Evolutionary conservation across 2,888 invertebrate species (phyloP).

Genomic region (Hirtodrosophila confusa): DNA sequence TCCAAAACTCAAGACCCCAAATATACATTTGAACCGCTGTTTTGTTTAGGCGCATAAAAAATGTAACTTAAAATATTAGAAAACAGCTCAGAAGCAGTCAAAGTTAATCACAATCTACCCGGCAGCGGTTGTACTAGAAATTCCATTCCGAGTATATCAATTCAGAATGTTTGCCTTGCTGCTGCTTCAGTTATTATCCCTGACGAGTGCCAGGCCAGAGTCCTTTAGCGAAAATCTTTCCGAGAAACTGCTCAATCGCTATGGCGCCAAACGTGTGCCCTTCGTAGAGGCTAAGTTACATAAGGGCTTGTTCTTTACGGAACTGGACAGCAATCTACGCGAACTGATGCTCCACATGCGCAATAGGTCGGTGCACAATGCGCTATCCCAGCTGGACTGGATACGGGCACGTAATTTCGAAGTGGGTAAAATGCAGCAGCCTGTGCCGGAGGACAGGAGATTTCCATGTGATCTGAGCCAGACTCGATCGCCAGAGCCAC

Average conservation of each 20-base stretch:
- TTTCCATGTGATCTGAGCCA: conserved; percentile 35
- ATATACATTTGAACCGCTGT: conserved; percentile 9
- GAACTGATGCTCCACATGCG: conserved; percentile 19
- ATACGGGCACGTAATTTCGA: conserved; percentile 7
- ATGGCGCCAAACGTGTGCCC: conserved; percentile 16
- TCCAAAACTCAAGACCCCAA: conserved; percentile 16
- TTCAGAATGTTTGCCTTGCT: conserved; percentile 21
- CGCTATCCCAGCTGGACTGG: conserved; percentile 23
- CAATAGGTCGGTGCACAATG: conserved; percentile 25
- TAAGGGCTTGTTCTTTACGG: conserved; percentile 31
- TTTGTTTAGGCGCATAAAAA: conserved; percentile 6
- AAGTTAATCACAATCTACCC: not conserved
- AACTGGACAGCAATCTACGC: conserved; percentile 26
- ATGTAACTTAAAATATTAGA: conserved; percentile 5
- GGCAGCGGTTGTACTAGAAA: not conserved
- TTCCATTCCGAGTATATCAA: not conserved
- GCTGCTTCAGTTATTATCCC: not conserved
- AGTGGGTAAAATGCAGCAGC: conserved; percentile 25
- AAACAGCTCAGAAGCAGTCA: not conserved
- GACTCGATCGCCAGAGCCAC: conserved; percentile 66
- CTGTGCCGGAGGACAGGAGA: not conserved
- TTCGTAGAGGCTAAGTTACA: conserved; percentile 5
- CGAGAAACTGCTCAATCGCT: conserved; percentile 17
- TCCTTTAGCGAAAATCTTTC: conserved; percentile 14
- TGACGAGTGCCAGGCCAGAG: not conserved